phyloP scores from a whole-genome alignment of 2,888 invertebrate genomes.

The Automeris io region DNA sequence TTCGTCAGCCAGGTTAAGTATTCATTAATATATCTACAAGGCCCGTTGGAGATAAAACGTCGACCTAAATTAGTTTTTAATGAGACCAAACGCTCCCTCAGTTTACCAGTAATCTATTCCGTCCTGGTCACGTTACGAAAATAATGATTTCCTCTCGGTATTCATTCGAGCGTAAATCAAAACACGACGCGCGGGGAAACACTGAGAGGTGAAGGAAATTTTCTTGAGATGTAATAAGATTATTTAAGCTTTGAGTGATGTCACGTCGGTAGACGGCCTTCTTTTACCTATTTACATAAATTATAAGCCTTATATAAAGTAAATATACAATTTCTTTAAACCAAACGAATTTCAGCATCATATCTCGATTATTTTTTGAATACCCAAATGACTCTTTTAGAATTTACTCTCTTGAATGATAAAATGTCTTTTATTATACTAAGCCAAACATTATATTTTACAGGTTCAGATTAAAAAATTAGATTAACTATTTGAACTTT shows the following conservation, averaged over 20 bases:
- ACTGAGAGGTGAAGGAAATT: slow-evolving; percentile 7
- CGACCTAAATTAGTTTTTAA: slow-evolving; percentile 53
- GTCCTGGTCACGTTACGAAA: slow-evolving; percentile 12
- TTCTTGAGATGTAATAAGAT: slow-evolving; percentile 13
- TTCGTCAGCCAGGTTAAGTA: slow-evolving; percentile 9
- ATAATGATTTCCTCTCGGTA: slow-evolving; percentile 12
- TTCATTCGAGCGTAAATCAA: slow-evolving; percentile 8
- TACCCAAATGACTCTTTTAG: too few species aligned
- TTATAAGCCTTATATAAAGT: too few species aligned
- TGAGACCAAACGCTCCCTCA: slow-evolving; percentile 35
- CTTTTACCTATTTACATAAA: not conserved
- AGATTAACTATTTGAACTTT: too few species aligned
- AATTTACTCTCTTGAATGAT: too few species aligned
- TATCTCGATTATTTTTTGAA: too few species aligned
- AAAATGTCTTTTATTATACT: too few species aligned
- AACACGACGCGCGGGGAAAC: slow-evolving; percentile 6
- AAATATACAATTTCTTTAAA: too few species aligned
- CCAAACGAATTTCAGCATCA: too few species aligned
- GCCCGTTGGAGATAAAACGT: slow-evolving; percentile 32
- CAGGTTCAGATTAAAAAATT: too few species aligned
- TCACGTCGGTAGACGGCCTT: not conserved
- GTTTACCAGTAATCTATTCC: slow-evolving; percentile 18
- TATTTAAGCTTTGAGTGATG: not conserved
- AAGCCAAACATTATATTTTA: too few species aligned
- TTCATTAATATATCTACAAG: slow-evolving; percentile 17